Conservation (phyloP, 2,888 invertebrate genomes). For the Syrphus vitripennis region DNA sequence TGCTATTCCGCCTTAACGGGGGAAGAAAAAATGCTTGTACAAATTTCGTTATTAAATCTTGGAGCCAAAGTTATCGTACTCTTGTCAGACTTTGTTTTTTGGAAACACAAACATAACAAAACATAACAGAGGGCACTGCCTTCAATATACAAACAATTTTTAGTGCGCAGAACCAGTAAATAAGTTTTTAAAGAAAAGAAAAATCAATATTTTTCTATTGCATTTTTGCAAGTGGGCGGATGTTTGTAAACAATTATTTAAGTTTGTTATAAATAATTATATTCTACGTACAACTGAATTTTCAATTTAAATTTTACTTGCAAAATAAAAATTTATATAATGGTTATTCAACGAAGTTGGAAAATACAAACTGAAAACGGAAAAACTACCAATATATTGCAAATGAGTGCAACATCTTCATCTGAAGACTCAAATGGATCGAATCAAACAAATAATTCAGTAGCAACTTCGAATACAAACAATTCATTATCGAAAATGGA, state of each 20-base stretch:
- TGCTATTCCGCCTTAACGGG: no score
- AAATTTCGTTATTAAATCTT: no score
- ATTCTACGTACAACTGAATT: not conserved
- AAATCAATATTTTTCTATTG: conserved; percentile 57
- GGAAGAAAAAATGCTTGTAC: no score
- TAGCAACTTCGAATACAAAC: conserved; percentile 75
- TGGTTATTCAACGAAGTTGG: conserved; percentile 81
- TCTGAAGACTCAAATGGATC: conserved; percentile 81
- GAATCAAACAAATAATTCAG: conserved; percentile 79
- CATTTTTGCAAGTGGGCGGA: conserved; percentile 45
- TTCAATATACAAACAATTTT: not conserved
- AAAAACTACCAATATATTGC: conserved; percentile 75
- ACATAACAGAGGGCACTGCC: no score
- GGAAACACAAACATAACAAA: no score
- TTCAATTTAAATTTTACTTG: not conserved
- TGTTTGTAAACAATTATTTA: conserved; percentile 59
- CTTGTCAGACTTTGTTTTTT: no score
- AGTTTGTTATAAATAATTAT: not conserved
- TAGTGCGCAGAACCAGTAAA: not conserved
- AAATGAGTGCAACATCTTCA: conserved; percentile 76
- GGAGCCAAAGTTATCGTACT: no score
- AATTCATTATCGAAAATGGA: conserved; percentile 57
- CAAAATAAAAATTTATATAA: conserved; percentile 60
- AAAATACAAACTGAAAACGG: conserved; percentile 77
- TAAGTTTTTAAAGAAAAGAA: not conserved